These are phyloP conservation scores for Oscheius sp. DNA, from an alignment of 2,888 invertebrate species.

Conservation along the genomic window DNA sequence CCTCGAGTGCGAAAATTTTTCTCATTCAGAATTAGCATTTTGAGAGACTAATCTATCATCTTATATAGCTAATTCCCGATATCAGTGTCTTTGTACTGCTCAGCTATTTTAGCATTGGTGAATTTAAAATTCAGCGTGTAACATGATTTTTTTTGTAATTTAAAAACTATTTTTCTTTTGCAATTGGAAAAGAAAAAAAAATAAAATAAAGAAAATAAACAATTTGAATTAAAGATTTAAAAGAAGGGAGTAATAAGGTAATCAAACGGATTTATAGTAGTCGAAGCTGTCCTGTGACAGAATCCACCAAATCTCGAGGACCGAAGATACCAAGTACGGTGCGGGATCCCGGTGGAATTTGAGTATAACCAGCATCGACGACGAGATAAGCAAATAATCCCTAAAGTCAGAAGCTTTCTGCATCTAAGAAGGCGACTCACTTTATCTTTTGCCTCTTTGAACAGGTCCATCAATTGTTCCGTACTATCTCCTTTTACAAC, in stretches of 20 bases:
- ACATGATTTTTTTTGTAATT: too few species aligned
- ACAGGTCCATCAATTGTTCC: constrained; percentile 72
- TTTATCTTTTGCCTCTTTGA: constrained; percentile 71
- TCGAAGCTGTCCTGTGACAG: constrained; percentile 72
- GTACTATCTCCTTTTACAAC: constrained; percentile 71
- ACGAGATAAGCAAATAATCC: constrained; percentile 73
- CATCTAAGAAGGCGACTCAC: constrained; percentile 35
- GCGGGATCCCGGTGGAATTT: constrained; percentile 73
- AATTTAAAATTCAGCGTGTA: too few species aligned
- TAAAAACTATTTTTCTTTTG: too few species aligned
- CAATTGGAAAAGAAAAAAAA: too few species aligned
- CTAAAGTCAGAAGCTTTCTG: constrained; percentile 20
- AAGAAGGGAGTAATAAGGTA: not conserved
- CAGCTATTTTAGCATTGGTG: too few species aligned
- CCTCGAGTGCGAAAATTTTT: too few species aligned
- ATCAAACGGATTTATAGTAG: constrained; percentile 62
- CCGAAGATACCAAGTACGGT: constrained; percentile 74
- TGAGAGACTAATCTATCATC: too few species aligned
- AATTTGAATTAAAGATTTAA: not conserved
- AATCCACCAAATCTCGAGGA: constrained; percentile 71
- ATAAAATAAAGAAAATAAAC: too few species aligned
- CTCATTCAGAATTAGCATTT: too few species aligned
- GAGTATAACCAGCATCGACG: constrained; percentile 75
- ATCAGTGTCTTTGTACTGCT: too few species aligned
- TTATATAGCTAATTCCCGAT: too few species aligned